Base-by-base conservation (phyloP, 2,888 invertebrate genomes). In the Pantelozetes paolii region DNA sequence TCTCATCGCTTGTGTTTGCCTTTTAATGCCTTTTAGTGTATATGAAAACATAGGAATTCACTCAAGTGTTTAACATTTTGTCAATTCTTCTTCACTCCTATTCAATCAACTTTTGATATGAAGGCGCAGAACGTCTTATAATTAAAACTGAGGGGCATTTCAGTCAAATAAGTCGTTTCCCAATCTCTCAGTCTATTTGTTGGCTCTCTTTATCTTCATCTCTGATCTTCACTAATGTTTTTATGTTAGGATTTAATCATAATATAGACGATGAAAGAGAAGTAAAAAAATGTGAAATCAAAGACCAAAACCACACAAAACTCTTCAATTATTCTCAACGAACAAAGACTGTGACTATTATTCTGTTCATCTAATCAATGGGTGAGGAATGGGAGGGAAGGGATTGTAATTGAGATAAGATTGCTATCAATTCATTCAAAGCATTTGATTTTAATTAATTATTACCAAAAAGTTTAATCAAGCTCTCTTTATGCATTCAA, bases 401-500 rank as follows among this genome's bases (percentile, higher is more conserved):
- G n/a, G 23, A 69, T 57, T 23, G 57, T 57, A 57, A 57, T 57
- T 57, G 28, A 57, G 57, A 57, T 57, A 57, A 57, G 57, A 57
- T 57, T 57, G 57, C 57, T 2, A 57, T 57, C 57, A 26, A 20
- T 23, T 48, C 15, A n/a, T 48, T 11, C 8, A 48, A 48, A 48
- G 48, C 48, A 48, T 48, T 11, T 18, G 5, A 48, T 48, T 48
- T 48, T 48, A 48, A 48, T 48, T 48, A 48, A 48, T 48, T 48
- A 48, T 18, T 11, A 48, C 18, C n/a, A n/a, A 15, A 48, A 48
- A 9, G 18, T n/a, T n/a, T n/a, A n/a, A n/a, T n/a, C n/a, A n/a
- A n/a, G n/a, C n/a, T n/a, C n/a, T n/a, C n/a, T n/a, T n/a, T n/a
- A n/a, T n/a, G n/a, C n/a, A n/a, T n/a, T n/a, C n/a, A n/a, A n/a